These are phyloP conservation scores for Xiphophorus birchmanni DNA, from an alignment of 2,797 vertebrate species.

Conservation along the genomic window DNA sequence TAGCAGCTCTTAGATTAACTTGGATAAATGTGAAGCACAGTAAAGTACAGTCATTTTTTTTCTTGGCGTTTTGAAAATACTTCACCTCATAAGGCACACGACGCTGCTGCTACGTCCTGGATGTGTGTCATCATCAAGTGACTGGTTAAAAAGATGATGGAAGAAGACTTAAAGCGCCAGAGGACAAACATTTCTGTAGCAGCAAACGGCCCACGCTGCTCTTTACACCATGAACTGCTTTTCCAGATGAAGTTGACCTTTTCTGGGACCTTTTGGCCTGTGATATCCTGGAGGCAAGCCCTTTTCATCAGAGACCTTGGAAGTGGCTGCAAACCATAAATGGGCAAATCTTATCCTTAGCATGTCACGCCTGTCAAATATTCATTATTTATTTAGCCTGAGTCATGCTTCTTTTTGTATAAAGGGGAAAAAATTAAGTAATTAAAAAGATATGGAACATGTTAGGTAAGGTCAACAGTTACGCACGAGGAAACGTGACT, in stretches of 20 bases:
- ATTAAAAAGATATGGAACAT: conserved; percentile 6
- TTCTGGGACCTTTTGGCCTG: conserved; percentile 22
- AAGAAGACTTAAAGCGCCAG: conserved; percentile 2
- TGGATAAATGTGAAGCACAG: not conserved
- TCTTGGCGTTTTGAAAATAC: not conserved
- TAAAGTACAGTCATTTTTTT: not conserved
- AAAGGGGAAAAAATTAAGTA: not conserved
- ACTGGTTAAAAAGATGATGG: not conserved
- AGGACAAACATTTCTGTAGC: conserved; percentile 10
- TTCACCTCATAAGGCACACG: not conserved
- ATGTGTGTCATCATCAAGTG: conserved; percentile 6
- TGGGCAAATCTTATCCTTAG: not conserved
- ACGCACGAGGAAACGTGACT: not conserved
- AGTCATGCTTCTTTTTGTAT: conserved; percentile 7
- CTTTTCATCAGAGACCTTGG: conserved; percentile 6
- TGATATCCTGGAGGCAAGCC: conserved; percentile 3
- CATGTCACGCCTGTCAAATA: conserved; percentile 1
- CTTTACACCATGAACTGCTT: conserved; percentile 26
- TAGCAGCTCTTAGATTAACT: not conserved
- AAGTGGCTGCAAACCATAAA: conserved; percentile 14
- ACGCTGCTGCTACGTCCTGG: not conserved
- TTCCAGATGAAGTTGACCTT: conserved; percentile 23
- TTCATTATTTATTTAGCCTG: conserved; percentile 4
- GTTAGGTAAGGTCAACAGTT: not conserved
- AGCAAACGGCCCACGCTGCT: conserved; percentile 7